Evolutionary conservation across 2,113 vertebrate species (phyloP).

Genomic region (Hyperoodon ampullatus): DNA sequence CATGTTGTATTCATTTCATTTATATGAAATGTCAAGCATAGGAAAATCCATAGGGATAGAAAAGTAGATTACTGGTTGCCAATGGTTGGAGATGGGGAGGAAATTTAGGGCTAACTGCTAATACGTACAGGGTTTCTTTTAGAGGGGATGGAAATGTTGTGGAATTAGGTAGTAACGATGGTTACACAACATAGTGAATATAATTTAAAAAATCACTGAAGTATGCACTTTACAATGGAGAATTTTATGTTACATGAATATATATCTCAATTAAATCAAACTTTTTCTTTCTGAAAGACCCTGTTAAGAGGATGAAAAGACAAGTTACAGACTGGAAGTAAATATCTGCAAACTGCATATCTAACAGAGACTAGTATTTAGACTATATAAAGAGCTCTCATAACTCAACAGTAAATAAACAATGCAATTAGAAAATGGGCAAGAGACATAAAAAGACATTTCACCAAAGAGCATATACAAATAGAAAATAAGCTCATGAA

Average conservation of each 20-base stretch:
- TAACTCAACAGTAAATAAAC: not conserved
- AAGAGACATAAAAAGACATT: not conserved
- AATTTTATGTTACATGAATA: not conserved
- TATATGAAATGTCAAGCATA: not conserved
- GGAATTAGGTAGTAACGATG: not conserved
- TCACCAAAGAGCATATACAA: not conserved
- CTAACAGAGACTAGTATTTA: not conserved
- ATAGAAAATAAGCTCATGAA: not conserved
- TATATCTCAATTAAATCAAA: not conserved
- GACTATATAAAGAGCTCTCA: not conserved
- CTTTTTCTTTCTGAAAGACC: not conserved
- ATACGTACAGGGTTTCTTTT: not conserved
- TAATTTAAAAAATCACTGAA: not conserved
- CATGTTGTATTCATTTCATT: not conserved
- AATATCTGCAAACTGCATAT: not conserved
- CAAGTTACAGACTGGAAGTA: not conserved
- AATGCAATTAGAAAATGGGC: not conserved
- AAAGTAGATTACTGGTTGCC: not conserved
- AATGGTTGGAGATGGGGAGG: not conserved
- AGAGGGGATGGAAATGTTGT: not conserved
- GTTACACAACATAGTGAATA: not conserved
- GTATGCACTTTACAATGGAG: not conserved
- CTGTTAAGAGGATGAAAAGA: not conserved
- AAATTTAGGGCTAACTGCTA: not conserved
- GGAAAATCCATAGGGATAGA: not conserved